These are phyloP conservation scores for Psittacara wagleri DNA, from an alignment of 2,113 vertebrate species.

Conservation along the genomic window DNA sequence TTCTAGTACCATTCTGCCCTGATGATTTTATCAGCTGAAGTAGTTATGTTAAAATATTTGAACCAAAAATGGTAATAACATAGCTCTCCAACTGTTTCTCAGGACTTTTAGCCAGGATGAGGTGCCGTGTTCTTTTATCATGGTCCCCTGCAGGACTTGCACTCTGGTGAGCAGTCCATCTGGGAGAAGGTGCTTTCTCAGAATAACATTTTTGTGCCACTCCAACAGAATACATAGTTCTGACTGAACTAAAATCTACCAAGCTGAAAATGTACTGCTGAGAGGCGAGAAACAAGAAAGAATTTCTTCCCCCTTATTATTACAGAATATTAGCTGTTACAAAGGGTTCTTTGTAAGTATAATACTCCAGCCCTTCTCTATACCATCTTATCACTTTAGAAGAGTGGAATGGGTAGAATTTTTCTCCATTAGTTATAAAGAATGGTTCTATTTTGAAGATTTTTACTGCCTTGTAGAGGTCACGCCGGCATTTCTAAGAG, in stretches of 20 bases:
- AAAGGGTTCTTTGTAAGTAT: conserved; percentile 15
- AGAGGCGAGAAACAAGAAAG: not conserved
- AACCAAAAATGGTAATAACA: not conserved
- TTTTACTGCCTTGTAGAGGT: conserved; percentile 37
- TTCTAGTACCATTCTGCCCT: not conserved
- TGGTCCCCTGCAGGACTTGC: not conserved
- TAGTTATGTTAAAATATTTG: not conserved
- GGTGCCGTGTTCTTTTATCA: not conserved
- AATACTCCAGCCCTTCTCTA: conserved; percentile 1
- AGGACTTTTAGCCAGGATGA: not conserved
- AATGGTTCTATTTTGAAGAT: conserved; percentile 25
- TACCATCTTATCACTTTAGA: conserved; percentile 15
- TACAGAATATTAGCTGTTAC: conserved; percentile 13
- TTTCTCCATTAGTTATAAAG: conserved; percentile 10
- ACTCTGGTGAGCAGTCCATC: not conserved
- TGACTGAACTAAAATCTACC: not conserved
- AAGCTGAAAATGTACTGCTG: not conserved
- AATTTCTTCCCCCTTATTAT: not conserved
- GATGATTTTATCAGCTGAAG: not conserved
- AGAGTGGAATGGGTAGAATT: conserved; percentile 25
- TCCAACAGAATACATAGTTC: not conserved
- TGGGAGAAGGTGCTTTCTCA: not conserved
- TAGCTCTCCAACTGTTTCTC: not conserved
- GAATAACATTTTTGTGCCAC: not conserved
- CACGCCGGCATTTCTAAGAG: conserved; percentile 52